Base-by-base conservation (phyloP, 1,140 invertebrate genomes). In the Cheumatopsyche charites region DNA sequence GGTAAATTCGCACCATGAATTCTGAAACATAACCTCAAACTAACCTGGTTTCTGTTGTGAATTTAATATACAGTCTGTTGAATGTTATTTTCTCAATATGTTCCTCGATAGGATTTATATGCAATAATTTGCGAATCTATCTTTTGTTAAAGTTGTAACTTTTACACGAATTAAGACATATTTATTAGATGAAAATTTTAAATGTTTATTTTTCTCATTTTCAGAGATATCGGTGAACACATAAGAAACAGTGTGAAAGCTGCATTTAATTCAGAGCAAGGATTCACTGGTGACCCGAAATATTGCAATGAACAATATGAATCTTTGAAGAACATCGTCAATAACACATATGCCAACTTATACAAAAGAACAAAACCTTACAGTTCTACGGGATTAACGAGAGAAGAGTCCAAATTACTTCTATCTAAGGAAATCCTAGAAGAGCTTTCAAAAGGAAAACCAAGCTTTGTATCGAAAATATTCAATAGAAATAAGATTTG, bases 171-270 rank as follows among this genome's bases (percentile, higher is more conserved):
- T n/a, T n/a, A n/a, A n/a, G n/a, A n/a, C n/a, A n/a, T n/a, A n/a
- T n/a, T n/a, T n/a, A n/a, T n/a, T n/a, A n/a, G n/a, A n/a, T n/a
- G n/a, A n/a, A n/a, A n/a, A n/a, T n/a, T n/a, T n/a, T n/a, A n/a
- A n/a, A n/a, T n/a, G n/a, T n/a, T n/a, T n/a, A n/a, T n/a, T n/a
- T n/a, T n/a, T n/a, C n/a, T n/a, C n/a, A n/a, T 76, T 86, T 85
- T 77, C 82, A 94, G 93, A 78, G 93, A 95, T 82, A 82, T 94
- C 49, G 91, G 90, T 66, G 87, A 90, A 77, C 86, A 89, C 77
- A 88, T 96, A 72, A 86, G 92, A 74, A 84, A 90, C 36, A 86
- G 89, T 81, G 78, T 95, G 0, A 89, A 89, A 77, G 76, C 81
- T 73, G 84, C 88, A 1, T 93, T 93, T 78, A 83, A 87, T 55